A percentile compares a stretch with the other conserved stretches of the same genome.
Evolutionary conservation across 2,888 invertebrate species (phyloP).

Genomic region (Volucella zonaria): DNA sequence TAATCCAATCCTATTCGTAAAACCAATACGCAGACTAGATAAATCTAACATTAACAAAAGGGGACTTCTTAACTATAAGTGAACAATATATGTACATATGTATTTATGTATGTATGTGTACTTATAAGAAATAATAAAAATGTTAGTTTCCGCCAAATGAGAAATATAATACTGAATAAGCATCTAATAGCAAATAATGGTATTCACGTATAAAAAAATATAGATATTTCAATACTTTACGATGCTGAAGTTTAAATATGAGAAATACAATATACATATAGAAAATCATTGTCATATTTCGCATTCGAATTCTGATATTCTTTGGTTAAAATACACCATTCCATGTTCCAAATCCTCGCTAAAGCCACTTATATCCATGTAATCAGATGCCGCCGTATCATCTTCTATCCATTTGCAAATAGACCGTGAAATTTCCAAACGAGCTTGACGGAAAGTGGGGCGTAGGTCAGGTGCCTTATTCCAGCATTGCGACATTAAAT

Average conservation of each 20-base stretch:
- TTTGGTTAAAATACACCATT: constrained; percentile 82
- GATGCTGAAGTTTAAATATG: not conserved
- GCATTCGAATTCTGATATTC: constrained; percentile 87
- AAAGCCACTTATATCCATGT: constrained; percentile 83
- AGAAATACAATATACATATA: constrained; percentile 44
- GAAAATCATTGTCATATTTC: constrained; percentile 84
- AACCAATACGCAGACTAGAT: constrained; percentile 69
- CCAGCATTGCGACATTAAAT: constrained; percentile 86
- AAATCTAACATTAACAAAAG: constrained; percentile 54
- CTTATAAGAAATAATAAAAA: constrained; percentile 75
- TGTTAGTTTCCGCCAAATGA: constrained; percentile 74
- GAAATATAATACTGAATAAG: constrained; percentile 68
- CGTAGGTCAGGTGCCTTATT: constrained; percentile 88
- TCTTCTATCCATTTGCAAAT: constrained; percentile 82
- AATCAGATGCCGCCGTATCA: constrained; percentile 81
- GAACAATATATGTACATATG: constrained; percentile 39
- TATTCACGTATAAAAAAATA: no score
- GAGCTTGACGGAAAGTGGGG: constrained; percentile 87
- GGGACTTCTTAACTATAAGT: constrained; percentile 34
- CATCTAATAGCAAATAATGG: constrained; percentile 31
- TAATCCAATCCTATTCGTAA: constrained; percentile 10
- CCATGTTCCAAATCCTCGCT: constrained; percentile 83
- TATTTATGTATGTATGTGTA: constrained; percentile 77
- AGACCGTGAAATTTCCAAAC: constrained; percentile 81
- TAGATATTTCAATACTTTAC: no score